Conservation (phyloP, 1,140 invertebrate genomes). For the Sycophaga agraensis region DNA sequence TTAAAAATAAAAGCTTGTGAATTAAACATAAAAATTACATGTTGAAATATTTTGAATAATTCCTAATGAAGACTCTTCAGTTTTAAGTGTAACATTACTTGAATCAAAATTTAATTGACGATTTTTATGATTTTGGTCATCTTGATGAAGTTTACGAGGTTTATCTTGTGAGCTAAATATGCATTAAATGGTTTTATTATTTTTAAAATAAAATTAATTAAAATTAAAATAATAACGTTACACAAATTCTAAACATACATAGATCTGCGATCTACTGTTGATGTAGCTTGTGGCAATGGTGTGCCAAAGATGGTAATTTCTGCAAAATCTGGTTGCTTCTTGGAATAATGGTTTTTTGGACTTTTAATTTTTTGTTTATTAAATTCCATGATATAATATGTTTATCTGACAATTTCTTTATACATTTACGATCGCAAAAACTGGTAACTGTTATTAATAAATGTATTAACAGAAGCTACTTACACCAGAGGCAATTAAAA, state of each 20-base stretch:
- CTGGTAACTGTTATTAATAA: no score
- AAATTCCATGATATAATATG: no score
- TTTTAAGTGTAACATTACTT: conserved; percentile 1
- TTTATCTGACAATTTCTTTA: no score
- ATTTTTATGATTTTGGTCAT: conserved; percentile 8
- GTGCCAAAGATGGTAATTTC: conserved; percentile 42
- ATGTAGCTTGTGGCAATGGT: conserved; percentile 46
- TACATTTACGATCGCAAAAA: no score
- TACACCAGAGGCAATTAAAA: no score
- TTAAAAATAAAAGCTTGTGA: neutral
- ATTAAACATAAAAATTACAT: conserved; percentile 32
- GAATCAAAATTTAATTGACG: conserved; percentile 26
- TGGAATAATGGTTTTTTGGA: neutral
- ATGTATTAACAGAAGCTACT: no score
- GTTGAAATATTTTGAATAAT: conserved; percentile 41
- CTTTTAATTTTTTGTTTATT: neutral
- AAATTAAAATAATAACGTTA: conserved; percentile 5
- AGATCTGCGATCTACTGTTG: conserved; percentile 43
- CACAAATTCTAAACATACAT: conserved; percentile 27
- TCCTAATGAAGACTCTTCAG: conserved; percentile 38
- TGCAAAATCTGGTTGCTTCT: conserved; percentile 22
- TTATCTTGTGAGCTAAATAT: conserved; percentile 26
- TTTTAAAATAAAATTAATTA: neutral
- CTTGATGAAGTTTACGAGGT: neutral
- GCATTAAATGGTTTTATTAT: neutral